A percentile compares a stretch with the other conserved stretches of the same genome.
phyloP scores from a whole-genome alignment of 2,888 invertebrate species.

The Plebejus anna region DNA sequence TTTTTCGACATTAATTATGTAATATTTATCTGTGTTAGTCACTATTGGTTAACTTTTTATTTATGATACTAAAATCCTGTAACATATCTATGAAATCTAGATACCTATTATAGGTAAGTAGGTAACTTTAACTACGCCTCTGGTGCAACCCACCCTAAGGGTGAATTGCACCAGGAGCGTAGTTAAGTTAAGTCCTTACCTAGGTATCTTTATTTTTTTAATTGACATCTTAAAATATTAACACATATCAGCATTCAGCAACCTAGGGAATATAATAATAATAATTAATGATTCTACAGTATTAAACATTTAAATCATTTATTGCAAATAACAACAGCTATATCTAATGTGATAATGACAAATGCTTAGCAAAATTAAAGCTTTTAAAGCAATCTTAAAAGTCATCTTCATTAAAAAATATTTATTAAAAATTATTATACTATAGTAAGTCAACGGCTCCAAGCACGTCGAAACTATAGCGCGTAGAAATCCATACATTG shows the following conservation, averaged over 20 bases:
- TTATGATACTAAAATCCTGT: neutral
- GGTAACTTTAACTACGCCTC: too few species aligned
- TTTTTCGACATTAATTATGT: conserved; percentile 2
- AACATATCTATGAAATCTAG: conserved; percentile 18
- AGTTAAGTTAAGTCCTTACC: neutral
- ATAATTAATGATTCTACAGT: neutral
- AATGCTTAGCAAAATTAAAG: neutral
- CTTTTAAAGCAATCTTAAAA: neutral
- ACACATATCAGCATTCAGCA: too few species aligned
- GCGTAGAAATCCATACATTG: too few species aligned
- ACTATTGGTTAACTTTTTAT: neutral
- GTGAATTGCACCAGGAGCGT: too few species aligned
- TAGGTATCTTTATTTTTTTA: neutral
- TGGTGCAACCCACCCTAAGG: too few species aligned
- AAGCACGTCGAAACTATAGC: too few species aligned
- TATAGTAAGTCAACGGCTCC: neutral
- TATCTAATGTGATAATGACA: neutral
- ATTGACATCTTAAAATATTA: too few species aligned
- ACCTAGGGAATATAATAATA: too few species aligned
- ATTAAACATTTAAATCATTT: neutral
- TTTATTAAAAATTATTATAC: neutral
- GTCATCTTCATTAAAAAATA: neutral
- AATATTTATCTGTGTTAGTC: conserved; percentile 15
- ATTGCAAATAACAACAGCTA: neutral
- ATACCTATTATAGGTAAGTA: neutral